Evolutionary conservation across 2,888 invertebrate species (phyloP).

Genomic region (Cheilosia variabilis): DNA sequence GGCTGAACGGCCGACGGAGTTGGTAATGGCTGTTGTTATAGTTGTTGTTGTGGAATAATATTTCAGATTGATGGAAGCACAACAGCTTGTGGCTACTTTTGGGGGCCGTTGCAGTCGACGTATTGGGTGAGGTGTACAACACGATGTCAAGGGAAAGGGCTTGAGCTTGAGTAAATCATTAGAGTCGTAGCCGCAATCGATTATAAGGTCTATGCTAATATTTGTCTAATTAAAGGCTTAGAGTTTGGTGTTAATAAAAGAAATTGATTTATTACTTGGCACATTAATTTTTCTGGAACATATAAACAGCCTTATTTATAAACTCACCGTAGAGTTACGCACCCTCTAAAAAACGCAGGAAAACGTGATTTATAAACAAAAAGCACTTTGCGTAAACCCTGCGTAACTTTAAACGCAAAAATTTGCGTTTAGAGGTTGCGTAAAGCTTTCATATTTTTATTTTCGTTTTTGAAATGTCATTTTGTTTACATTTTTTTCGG

Average conservation of each 20-base stretch:
- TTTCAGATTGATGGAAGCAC: background rate
- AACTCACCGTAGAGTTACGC: no score
- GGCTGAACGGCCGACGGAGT: background rate
- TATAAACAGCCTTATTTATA: no score
- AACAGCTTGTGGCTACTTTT: slow-evolving; percentile 9
- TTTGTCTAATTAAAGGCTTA: background rate
- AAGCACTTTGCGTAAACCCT: no score
- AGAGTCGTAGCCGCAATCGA: background rate
- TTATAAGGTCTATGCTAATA: slow-evolving; percentile 26
- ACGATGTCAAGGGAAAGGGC: slow-evolving; percentile 24
- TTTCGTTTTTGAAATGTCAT: no score
- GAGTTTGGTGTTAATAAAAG: background rate
- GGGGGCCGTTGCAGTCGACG: background rate
- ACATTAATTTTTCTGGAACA: no score
- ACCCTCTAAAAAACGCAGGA: no score
- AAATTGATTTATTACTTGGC: no score
- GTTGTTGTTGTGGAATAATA: slow-evolving; percentile 20
- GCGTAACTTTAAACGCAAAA: no score
- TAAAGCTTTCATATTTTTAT: no score
- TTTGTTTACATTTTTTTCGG: no score
- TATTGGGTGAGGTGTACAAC: background rate
- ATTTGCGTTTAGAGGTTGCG: no score
- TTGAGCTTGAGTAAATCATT: background rate
- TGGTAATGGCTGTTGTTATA: slow-evolving; percentile 3
- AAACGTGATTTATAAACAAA: no score